Evolutionary conservation across 2,797 vertebrate genomes (phyloP).

Genomic region (Hoplostethus mediterraneus): DNA sequence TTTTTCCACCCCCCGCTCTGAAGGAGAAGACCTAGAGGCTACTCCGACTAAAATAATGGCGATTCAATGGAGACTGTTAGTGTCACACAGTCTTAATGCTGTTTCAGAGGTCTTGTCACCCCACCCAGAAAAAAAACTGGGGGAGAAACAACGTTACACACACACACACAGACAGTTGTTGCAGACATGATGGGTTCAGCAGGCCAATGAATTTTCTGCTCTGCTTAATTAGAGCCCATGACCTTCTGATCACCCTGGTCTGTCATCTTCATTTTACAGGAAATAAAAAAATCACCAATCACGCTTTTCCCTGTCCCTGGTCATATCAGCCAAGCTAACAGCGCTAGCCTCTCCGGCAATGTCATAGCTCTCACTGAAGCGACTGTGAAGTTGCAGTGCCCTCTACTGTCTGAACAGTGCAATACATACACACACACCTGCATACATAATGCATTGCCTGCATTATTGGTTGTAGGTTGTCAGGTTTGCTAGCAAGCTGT

Average conservation of each 20-base stretch:
- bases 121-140: no score
- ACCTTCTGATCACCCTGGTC: conserved; percentile 22
- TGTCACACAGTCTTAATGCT: no score
- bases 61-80: no score
- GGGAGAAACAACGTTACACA: no score
- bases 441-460: background rate
- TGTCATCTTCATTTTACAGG: conserved; percentile 32
- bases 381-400: conserved; percentile 36
- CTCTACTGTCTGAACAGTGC: conserved; percentile 42
- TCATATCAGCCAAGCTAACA: conserved; percentile 38
- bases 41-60: background rate
- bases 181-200: conserved; percentile 34
- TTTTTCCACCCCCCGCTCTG: no score
- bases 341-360: conserved; percentile 5
- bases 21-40: no score
- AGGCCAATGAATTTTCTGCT: background rate
- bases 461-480: background rate
- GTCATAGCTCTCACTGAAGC: background rate
- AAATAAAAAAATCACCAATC: conserved; percentile 43
- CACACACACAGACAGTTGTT: background rate
- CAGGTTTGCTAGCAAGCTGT: background rate
- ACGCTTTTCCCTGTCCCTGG: conserved; percentile 21
- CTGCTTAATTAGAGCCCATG: conserved; percentile 34
- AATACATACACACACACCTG: background rate
- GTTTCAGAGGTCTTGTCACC: no score